Evolutionary conservation across 2,797 vertebrate genomes (phyloP), one percentile per base, ranked within the genome.

Genomic region (Myotis findleyi): DNA sequence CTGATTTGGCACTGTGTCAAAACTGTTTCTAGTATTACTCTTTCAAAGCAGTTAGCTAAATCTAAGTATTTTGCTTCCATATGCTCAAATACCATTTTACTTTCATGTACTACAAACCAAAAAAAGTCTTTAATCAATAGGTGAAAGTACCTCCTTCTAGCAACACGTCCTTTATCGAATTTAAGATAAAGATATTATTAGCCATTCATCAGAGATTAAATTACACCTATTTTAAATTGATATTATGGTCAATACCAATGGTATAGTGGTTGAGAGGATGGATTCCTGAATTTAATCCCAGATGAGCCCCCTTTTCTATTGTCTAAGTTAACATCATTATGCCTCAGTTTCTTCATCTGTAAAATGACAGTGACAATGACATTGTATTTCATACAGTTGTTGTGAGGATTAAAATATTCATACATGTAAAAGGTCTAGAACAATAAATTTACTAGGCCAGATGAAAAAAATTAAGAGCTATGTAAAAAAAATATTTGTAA

Each of bases 221-320:
- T 90, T 66, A 76, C 11, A 71, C 7, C 17, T 55, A 93, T 83
- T 93, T 87, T 84, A 91, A 87, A 87, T 36, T 64, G 38, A 6
- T 41, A 69, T 41, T 87, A 47, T 12, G 13, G 51, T 81, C 55
- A 87, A 62, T 30, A 66, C 4, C 53, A 82, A 49, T 11, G 33
- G 12, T n/a, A 57, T 10, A 72, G 33, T 23, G 9, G 10, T 12
- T 57, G 73, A 89, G 20, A 89, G 8, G 7, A 30, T 47, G 4
- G 5, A 57, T n/a, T 33, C 21, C 7, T 81, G 14, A 14, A 47
- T 76, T 76, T 55, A 57, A 59, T 4, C 49, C 38, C 55, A 88
- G 64, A 82, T 36, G 11, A 77, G 8, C 2, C 25, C 25, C 23
- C 23, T 64, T 87, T 18, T 51, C n/a, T 49, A 23, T 51, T 68